Evolutionary conservation across 2,113 vertebrate species (phyloP).

Genomic region (Mustela lutreola): DNA sequence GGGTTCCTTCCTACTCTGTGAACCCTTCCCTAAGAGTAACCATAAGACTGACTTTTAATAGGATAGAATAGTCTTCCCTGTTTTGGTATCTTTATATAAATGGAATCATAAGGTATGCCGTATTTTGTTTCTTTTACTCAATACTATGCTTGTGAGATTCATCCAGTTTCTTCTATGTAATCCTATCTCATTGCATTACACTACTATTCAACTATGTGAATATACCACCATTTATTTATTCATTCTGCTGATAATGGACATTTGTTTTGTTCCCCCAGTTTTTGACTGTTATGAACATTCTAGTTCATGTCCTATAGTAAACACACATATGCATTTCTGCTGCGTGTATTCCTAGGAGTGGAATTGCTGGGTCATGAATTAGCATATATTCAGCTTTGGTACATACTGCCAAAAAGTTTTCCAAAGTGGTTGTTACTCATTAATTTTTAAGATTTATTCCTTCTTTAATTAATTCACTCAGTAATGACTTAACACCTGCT

Average conservation of each 20-base stretch:
- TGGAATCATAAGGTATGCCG: background rate
- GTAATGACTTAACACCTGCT: conserved; percentile 69
- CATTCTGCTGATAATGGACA: background rate
- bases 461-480: conserved; percentile 63
- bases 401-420: conserved; percentile 48
- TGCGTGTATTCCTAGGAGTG: background rate
- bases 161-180: no score
- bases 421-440: conserved; percentile 47
- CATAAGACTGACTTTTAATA: background rate
- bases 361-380: background rate
- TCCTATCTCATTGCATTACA: background rate
- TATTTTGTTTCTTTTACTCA: background rate
- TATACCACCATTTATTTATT: background rate
- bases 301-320: background rate
- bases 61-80: background rate
- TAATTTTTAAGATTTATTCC: conserved; percentile 72
- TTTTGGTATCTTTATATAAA: background rate
- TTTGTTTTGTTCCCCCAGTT: accelerated
- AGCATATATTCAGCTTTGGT: background rate
- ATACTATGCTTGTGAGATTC: background rate
- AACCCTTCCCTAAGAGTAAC: background rate
- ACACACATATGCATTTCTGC: background rate
- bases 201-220: background rate
- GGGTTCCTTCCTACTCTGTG: background rate
- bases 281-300: background rate